phyloP scores from a whole-genome alignment of 1,140 invertebrate species.

The Drosophila prosaltans region DNA sequence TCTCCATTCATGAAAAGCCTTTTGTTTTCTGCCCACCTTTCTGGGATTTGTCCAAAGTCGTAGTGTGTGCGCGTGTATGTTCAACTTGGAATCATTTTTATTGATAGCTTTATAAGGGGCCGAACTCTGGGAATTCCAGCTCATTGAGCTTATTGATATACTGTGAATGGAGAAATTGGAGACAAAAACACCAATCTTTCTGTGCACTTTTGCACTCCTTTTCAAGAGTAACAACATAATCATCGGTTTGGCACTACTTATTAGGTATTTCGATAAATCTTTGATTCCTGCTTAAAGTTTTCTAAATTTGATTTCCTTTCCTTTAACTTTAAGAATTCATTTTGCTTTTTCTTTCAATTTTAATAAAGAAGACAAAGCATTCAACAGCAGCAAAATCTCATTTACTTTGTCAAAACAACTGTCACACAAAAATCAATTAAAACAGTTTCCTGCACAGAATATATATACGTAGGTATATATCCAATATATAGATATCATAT shows the following conservation, averaged over 20 bases:
- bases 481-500: background rate
- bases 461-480: background rate
- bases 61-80: background rate
- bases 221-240: too few relatives aligned
- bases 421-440: constrained; percentile 72
- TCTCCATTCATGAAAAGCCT: constrained; percentile 4
- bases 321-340: background rate
- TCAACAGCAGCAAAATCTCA: constrained; percentile 43
- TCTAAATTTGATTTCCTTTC: background rate
- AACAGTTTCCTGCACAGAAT: constrained; percentile 68
- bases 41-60: background rate
- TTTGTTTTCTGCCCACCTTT: constrained; percentile 11
- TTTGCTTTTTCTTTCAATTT: background rate
- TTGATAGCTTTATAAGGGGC: constrained; percentile 18
- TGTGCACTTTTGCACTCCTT: too few relatives aligned
- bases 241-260: too few relatives aligned
- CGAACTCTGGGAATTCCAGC: constrained; percentile 9
- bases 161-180: background rate
- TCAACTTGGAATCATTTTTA: constrained; percentile 14
- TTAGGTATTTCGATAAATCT: too few relatives aligned
- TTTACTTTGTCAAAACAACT: constrained; percentile 72
- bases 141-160: constrained; percentile 9
- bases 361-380: background rate
- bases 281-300: background rate
- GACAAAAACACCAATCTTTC: background rate